Evolutionary conservation across 2,113 vertebrate species (phyloP), one percentile per base, ranked within the genome.

Genomic region (Chrysochloris asiatica): DNA sequence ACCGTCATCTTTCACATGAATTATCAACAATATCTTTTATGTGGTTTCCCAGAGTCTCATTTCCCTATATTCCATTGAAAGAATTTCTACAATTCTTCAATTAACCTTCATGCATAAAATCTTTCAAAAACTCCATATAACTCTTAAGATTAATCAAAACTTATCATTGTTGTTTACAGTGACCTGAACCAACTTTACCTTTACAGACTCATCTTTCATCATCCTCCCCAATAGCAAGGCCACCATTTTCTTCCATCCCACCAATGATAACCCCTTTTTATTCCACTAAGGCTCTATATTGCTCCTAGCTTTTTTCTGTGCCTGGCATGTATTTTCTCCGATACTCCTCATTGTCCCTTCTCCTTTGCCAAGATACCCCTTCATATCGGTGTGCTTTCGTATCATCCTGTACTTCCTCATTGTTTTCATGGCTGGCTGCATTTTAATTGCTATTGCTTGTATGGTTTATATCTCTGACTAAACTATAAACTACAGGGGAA

Each of bases 401-500:
- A 71, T 87, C 26, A 50, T 54, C 22, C 24, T n/a, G 26, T 52
- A 30, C n/a, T 94, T 94, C 65, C 8, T 71, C 61, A 76, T 82
- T 89, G 73, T 92, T 92, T 94, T 93, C 78, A 92, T n/a, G 59
- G 63, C 59, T 76, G 63, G 63, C 22, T 89, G 52, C 79, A 69
- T 91, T 93, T 92, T 82, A 56, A 71, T 92, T 88, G 65, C 72
- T 90, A 65, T 81, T 73, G 41, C 79, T 83, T 69, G 30, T 28
- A n/a, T 63, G 41, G 54, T 78, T 87, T 87, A 43, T 52, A 83
- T 54, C 52, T 94, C 67, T 91, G 26, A 56, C 81, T 96, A 90
- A 93, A 91, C 61, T 93, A 21, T 87, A 95, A 96, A 24, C 69
- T 91, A 54, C 36, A 13, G 11, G 38, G 54, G 63, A 94, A 93